Percentiles rank a stretch among this genome's conserved stretches.
phyloP scores from a whole-genome alignment of 1,140 invertebrate species.

The Drosophila kurseongensis region DNA sequence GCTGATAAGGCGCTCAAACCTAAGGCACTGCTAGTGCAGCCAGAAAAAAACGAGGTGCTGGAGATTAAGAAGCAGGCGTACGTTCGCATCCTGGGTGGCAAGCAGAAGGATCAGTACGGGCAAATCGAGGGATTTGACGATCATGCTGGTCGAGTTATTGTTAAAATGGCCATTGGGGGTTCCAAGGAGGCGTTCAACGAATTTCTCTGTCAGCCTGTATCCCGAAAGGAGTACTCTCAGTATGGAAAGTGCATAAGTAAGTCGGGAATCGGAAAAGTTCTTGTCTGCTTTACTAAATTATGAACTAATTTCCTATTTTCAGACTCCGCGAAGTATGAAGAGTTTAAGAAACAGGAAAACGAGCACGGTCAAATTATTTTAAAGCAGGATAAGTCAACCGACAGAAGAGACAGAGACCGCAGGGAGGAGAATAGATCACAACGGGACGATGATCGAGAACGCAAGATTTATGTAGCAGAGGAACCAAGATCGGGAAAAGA shows the following conservation, averaged over 20 bases:
- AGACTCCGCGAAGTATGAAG: conserved; percentile 89
- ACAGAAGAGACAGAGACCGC: conserved; percentile 23
- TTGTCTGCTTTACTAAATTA: neutral
- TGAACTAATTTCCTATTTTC: conserved; percentile 53
- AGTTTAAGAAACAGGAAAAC: conserved; percentile 87
- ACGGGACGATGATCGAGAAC: conserved; percentile 16
- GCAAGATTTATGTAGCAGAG: conserved; percentile 7
- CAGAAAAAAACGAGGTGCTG: conserved; percentile 87
- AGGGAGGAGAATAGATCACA: conserved; percentile 30
- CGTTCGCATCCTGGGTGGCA: conserved; percentile 90
- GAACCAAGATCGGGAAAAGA: conserved; percentile 16
- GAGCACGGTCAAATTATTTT: conserved; percentile 77
- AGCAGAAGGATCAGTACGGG: conserved; percentile 91
- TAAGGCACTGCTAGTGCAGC: conserved; percentile 80
- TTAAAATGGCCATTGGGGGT: conserved; percentile 91
- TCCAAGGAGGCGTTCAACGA: conserved; percentile 91
- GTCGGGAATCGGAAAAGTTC: conserved; percentile 65
- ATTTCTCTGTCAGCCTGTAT: conserved; percentile 90
- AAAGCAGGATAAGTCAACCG: conserved; percentile 52
- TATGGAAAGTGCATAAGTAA: conserved; percentile 93
- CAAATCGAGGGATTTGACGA: conserved; percentile 94
- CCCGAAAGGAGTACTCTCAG: conserved; percentile 91
- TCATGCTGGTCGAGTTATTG: conserved; percentile 91
- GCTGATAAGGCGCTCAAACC: conserved; percentile 89
- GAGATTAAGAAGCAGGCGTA: conserved; percentile 88